Evolutionary conservation across 2,888 invertebrate species (phyloP).

Genomic region (Peribatodes rhomboidaria): DNA sequence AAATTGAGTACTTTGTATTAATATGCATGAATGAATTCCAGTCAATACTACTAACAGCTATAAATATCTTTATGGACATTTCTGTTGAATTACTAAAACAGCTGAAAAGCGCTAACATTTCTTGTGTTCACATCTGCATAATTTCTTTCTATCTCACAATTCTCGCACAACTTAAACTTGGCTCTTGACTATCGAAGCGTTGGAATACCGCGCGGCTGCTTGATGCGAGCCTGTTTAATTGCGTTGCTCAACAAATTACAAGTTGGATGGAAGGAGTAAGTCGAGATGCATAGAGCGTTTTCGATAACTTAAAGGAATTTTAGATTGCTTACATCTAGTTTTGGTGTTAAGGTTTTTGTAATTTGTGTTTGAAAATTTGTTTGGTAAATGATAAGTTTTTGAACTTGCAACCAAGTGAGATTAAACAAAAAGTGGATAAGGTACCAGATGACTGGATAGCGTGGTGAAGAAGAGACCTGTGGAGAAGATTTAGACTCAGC

Average conservation of each 20-base stretch:
- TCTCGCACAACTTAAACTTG: background rate
- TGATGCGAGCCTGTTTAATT: slow-evolving; percentile 73
- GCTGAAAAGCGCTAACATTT: background rate
- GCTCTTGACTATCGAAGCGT: slow-evolving; percentile 37
- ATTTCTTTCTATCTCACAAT: background rate
- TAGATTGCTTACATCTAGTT: background rate
- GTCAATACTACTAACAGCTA: too few relatives aligned
- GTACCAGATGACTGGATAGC: too few relatives aligned
- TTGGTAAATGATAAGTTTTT: too few relatives aligned
- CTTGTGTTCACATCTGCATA: background rate
- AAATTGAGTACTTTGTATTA: too few relatives aligned
- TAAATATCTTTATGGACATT: too few relatives aligned
- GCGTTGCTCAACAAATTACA: slow-evolving; percentile 80
- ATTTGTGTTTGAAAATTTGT: too few relatives aligned
- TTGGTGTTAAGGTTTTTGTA: background rate
- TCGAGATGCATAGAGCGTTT: slow-evolving; percentile 19
- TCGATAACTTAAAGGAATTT: slow-evolving; percentile 19
- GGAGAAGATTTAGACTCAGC: too few relatives aligned
- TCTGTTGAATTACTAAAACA: background rate
- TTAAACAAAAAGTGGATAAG: too few relatives aligned
- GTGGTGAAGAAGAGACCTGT: too few relatives aligned
- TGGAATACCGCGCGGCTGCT: slow-evolving; percentile 63
- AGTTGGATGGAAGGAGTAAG: slow-evolving; percentile 59
- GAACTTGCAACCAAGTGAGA: too few relatives aligned
- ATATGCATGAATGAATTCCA: too few relatives aligned